Base-by-base conservation (phyloP, 1,140 invertebrate species). In the Drosophila neocordata region DNA sequence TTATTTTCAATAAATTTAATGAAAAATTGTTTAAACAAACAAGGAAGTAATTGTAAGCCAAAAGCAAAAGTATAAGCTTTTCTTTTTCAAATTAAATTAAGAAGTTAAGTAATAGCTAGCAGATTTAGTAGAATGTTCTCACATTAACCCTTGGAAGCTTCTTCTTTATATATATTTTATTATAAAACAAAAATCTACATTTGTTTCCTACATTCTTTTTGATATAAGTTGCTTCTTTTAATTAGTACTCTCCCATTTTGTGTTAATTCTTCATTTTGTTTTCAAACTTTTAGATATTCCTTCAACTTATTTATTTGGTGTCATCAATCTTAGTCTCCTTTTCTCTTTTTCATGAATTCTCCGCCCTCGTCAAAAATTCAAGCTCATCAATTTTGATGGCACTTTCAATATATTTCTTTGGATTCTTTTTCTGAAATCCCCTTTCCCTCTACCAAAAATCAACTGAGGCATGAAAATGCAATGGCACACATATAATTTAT, bases 401-500 rank as follows among this genome's bases (percentile, higher is more conserved):
- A 56, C 53, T 34, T 13, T 56, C 22, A 56, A 56, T 31, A 56
- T 31, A 48, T 48, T 48, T 56, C 27, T 56, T 56, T 8, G 31
- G 27, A 15, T 31, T n/a, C 31, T 55, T 55, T 55, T 55, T 55
- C 15, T 55, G 4, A 4, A 6, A 31, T 31, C 27, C 27, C 27
- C 27, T 31, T 31, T 18, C n/a, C 24, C 31, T 34, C 13, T 4
- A 15, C 31, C 31, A 18, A 20, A 35, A 56, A 56, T 35, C 27
- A 56, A 35, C 27, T 56, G 53, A 56, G 53, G 53, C 53, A 56
- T 56, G 27, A 56, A 56, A 56, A 56, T 56, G 53, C 53, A 34
- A 56, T 56, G 53, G 53, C 53, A 56, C 35, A 34, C 27, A 56
- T 56, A 18, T 56, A 56, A 56, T 56, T 56, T 56, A 56, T 56